phyloP scores from a whole-genome alignment of 2,797 vertebrate genomes.

The Sparidentex hasta region DNA sequence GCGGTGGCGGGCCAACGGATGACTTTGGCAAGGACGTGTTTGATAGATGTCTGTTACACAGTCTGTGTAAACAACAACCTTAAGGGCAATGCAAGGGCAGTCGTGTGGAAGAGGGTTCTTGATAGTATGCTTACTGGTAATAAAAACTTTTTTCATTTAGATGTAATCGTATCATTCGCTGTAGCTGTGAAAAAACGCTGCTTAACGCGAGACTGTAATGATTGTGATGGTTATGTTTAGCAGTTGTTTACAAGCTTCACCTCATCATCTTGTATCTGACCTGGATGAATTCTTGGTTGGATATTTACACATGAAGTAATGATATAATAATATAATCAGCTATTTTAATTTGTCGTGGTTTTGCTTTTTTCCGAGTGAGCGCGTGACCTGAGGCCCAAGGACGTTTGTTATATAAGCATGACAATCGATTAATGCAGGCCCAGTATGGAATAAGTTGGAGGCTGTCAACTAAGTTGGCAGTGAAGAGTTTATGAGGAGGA shows the following conservation, averaged over 20 bases:
- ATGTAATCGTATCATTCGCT: background rate
- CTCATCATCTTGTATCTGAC: background rate
- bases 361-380: conserved; percentile 7
- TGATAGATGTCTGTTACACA: conserved; percentile 59
- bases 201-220: background rate
- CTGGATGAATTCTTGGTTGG: background rate
- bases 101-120: background rate
- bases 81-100: conserved; percentile 33
- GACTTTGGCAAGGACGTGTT: conserved; percentile 75
- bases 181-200: background rate
- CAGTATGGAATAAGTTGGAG: background rate
- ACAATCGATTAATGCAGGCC: too few relatives aligned
- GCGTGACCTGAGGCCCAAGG: conserved; percentile 4
- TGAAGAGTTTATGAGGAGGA: background rate
- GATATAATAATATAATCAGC: background rate
- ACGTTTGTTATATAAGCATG: conserved; percentile 6
- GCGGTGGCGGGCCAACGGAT: conserved; percentile 61
- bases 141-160: background rate
- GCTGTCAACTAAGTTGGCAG: background rate
- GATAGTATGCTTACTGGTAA: background rate
- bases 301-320: background rate
- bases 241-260: background rate
- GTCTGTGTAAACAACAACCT: conserved; percentile 28
- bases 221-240: background rate
- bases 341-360: background rate